Evolutionary conservation across 1,140 invertebrate genomes (phyloP).

Genomic region (Conopomorpha cramerella): DNA sequence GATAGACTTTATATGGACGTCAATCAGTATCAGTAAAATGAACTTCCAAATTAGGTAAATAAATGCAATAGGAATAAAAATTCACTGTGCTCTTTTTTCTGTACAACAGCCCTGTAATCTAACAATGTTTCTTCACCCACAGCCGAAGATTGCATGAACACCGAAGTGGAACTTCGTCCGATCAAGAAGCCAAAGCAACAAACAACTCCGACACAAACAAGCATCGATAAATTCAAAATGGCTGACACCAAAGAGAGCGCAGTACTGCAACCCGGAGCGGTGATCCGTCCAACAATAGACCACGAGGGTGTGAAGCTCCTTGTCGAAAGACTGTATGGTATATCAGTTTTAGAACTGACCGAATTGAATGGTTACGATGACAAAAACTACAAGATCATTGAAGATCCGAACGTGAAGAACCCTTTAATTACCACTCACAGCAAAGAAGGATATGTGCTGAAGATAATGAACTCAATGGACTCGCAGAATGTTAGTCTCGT

Average conservation of each 20-base stretch:
- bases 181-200: too few relatives aligned
- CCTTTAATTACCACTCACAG: constrained; percentile 58
- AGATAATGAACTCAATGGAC: constrained; percentile 81
- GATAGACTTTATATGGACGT: too few relatives aligned
- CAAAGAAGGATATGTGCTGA: constrained; percentile 75
- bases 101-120: too few relatives aligned
- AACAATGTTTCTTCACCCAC: too few relatives aligned
- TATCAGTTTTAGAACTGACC: constrained; percentile 65
- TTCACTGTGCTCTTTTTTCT: too few relatives aligned
- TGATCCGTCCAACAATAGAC: constrained; percentile 66
- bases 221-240: too few relatives aligned
- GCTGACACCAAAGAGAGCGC: neutral
- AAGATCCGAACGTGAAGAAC: constrained; percentile 62
- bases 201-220: too few relatives aligned
- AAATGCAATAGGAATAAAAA: too few relatives aligned
- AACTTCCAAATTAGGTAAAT: too few relatives aligned
- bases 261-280: constrained; percentile 60
- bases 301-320: constrained; percentile 61
- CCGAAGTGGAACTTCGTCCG: too few relatives aligned
- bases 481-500: constrained; percentile 69
- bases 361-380: constrained; percentile 83
- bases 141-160: too few relatives aligned
- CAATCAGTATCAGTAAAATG: too few relatives aligned
- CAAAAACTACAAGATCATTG: constrained; percentile 69
- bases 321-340: constrained; percentile 69